Evolutionary conservation across 2,113 vertebrate genomes (phyloP).

Genomic region (Hippocampus mohnikei): DNA sequence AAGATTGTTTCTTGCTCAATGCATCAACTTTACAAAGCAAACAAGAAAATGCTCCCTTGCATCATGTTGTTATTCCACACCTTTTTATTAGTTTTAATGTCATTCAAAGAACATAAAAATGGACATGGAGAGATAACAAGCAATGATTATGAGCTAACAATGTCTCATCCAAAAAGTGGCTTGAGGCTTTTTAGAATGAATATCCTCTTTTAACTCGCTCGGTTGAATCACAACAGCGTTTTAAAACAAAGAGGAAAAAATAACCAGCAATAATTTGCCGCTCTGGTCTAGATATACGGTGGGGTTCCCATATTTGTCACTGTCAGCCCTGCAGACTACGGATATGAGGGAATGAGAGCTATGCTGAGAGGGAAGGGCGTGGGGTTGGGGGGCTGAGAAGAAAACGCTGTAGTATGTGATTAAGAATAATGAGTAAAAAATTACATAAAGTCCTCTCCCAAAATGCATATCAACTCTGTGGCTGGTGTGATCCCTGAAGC

Average conservation of each 20-base stretch:
- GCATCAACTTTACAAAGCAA: conserved; percentile 3
- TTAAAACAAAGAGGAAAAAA: conserved; percentile 59
- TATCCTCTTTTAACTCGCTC: conserved; percentile 35
- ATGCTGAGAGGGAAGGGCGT: conserved; percentile 44
- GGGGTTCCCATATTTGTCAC: conserved; percentile 74
- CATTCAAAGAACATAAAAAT: not conserved
- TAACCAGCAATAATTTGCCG: conserved; percentile 75
- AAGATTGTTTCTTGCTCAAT: conserved; percentile 7
- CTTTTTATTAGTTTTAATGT: not conserved
- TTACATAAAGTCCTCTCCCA: conserved; percentile 76
- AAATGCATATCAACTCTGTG: conserved; percentile 76
- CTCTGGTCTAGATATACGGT: conserved; percentile 69
- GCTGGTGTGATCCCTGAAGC: conserved; percentile 73
- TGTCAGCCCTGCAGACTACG: conserved; percentile 77
- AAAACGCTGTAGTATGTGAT: conserved; percentile 79
- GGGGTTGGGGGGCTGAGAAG: conserved; percentile 37
- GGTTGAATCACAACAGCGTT: conserved; percentile 59
- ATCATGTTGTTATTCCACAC: not conserved
- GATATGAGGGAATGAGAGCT: conserved; percentile 69
- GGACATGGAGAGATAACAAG: conserved; percentile 33
- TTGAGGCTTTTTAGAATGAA: conserved; percentile 43
- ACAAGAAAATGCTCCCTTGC: not conserved
- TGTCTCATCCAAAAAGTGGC: conserved; percentile 45
- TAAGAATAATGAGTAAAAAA: conserved; percentile 81
- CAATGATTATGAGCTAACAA: conserved; percentile 33